Evolutionary conservation across 2,888 invertebrate genomes (phyloP).

Genomic region (Nomada hirtipes): DNA sequence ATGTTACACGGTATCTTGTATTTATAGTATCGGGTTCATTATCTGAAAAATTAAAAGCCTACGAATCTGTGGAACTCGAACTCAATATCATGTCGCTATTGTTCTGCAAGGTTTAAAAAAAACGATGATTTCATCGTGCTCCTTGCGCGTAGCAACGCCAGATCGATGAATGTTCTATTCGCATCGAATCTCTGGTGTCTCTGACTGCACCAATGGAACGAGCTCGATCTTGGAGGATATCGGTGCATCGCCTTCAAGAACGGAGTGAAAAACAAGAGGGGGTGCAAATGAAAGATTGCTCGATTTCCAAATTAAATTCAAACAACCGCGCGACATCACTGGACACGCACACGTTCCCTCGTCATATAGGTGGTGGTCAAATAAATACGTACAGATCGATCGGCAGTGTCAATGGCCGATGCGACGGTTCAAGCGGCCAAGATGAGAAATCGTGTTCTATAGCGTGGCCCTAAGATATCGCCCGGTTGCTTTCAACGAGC

Average conservation of each 20-base stretch:
- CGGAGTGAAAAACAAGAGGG: not conserved
- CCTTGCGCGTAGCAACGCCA: not conserved
- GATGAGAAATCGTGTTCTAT: constrained; percentile 61
- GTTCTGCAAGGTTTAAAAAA: constrained; percentile 1
- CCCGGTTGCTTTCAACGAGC: constrained; percentile 4
- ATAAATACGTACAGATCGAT: constrained; percentile 76
- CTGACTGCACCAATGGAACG: not conserved
- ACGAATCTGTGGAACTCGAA: not conserved
- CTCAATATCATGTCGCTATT: constrained; percentile 11
- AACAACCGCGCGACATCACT: not conserved
- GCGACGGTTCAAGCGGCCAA: constrained; percentile 49
- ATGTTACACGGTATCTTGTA: constrained; percentile 23
- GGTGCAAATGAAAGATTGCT: not conserved
- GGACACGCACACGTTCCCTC: not conserved
- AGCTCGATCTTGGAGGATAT: not conserved
- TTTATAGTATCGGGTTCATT: constrained; percentile 10
- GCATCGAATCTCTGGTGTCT: too few relatives aligned
- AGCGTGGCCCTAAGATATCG: constrained; percentile 51
- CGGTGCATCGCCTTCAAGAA: not conserved
- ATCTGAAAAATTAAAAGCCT: constrained; percentile 13
- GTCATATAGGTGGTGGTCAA: constrained; percentile 54
- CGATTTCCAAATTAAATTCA: constrained; percentile 49
- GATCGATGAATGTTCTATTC: not conserved
- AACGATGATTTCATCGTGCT: constrained; percentile 35
- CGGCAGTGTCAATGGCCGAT: constrained; percentile 74